These are phyloP conservation scores for Anthoscopus minutus DNA, from an alignment of 2,113 vertebrate genomes.

Conservation along the genomic window DNA sequence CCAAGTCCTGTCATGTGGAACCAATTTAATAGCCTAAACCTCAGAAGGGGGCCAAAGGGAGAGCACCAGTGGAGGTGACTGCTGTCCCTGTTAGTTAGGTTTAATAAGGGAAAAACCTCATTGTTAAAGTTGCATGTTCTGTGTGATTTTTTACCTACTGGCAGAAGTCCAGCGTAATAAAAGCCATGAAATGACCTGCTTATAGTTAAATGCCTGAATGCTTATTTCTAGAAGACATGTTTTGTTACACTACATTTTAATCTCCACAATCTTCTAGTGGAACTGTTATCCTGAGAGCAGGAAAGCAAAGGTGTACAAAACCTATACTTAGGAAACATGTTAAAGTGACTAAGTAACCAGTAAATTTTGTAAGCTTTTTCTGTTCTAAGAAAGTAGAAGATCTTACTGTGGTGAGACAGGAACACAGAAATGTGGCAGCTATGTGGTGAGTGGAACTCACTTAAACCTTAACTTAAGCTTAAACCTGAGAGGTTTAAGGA, in stretches of 20 bases:
- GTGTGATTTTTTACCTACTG: not conserved
- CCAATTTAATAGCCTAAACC: slow-evolving; percentile 9
- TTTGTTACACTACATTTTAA: not conserved
- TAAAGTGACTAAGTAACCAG: not conserved
- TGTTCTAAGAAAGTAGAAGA: not conserved
- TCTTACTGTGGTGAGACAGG: not conserved
- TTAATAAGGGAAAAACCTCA: not conserved
- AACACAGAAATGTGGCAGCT: not conserved
- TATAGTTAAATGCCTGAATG: not conserved
- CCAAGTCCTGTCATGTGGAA: slow-evolving; percentile 4
- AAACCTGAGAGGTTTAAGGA: not conserved
- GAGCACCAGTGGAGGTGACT: not conserved
- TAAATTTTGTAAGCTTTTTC: not conserved
- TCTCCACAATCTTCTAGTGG: not conserved
- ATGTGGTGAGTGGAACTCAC: not conserved
- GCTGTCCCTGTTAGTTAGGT: not conserved
- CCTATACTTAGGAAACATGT: not conserved
- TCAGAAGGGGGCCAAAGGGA: not conserved
- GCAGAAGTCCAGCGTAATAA: not conserved
- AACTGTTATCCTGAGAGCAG: not conserved
- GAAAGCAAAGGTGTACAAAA: not conserved
- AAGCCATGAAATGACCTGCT: not conserved
- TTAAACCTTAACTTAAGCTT: too few relatives aligned
- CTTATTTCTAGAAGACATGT: not conserved
- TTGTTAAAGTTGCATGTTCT: not conserved